These are phyloP conservation scores for Xiphophorus birchmanni DNA, from an alignment of 2,797 vertebrate species.

Conservation along the genomic window DNA sequence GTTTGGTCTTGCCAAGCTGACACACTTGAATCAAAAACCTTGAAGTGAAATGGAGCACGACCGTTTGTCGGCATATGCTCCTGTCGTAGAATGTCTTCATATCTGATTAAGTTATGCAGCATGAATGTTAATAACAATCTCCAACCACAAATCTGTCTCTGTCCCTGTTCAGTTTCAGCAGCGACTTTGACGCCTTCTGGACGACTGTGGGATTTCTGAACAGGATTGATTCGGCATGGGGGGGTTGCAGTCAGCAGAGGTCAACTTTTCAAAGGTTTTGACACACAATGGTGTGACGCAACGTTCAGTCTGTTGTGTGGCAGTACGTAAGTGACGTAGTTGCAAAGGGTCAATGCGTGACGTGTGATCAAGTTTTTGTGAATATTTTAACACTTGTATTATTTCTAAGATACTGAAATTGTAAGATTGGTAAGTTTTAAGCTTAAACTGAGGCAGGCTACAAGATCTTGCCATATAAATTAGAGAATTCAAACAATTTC, in stretches of 20 bases:
- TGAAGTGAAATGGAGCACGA: conserved; percentile 14
- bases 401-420: not conserved
- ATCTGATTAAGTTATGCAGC: conserved; percentile 40
- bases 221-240: not conserved
- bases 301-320: not conserved
- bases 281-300: not conserved
- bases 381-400: not conserved
- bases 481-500: not conserved
- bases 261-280: not conserved
- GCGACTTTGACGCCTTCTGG: not conserved
- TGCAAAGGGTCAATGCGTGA: too few relatives aligned
- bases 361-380: not conserved
- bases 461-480: not conserved
- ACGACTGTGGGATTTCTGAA: not conserved
- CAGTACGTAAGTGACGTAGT: too few relatives aligned
- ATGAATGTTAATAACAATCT: conserved; percentile 12
- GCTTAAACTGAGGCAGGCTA: not conserved
- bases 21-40: conserved; percentile 44
- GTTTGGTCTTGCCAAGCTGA: conserved; percentile 46
- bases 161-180: not conserved
- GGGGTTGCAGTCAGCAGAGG: not conserved
- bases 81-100: conserved; percentile 27
- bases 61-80: conserved; percentile 3
- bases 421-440: not conserved
- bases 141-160: not conserved